Evolutionary conservation across 1,140 invertebrate genomes (phyloP).

Genomic region (Camponotus vicinus): DNA sequence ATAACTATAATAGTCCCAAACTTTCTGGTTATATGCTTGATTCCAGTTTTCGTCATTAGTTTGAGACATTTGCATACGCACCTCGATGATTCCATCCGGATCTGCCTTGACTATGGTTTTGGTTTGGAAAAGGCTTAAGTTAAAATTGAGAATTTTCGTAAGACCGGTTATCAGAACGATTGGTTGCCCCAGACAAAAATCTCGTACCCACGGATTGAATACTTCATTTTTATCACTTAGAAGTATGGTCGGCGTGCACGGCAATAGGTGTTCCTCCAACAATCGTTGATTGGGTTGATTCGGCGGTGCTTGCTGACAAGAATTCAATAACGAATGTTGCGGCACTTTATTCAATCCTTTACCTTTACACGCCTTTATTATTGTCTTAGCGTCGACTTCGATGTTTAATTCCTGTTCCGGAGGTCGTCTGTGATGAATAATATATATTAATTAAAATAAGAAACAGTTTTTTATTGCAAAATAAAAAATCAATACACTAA

Average conservation of each 20-base stretch:
- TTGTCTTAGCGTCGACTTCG: conserved; percentile 90
- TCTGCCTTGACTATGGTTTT: conserved; percentile 99
- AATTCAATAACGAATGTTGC: conserved; percentile 87
- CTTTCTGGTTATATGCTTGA: conserved; percentile 90
- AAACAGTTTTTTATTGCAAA: background rate
- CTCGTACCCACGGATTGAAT: conserved; percentile 97
- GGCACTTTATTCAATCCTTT: conserved; percentile 86
- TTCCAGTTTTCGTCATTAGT: conserved; percentile 98
- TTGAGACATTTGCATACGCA: conserved; percentile 97
- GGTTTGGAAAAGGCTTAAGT: conserved; percentile 99
- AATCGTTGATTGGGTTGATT: conserved; percentile 91
- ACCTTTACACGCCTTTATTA: conserved; percentile 89
- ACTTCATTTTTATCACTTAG: conserved; percentile 99
- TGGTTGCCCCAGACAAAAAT: conserved; percentile 98
- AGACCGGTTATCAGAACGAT: conserved; percentile 98
- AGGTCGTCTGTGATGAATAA: conserved; percentile 87
- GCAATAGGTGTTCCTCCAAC: conserved; percentile 94
- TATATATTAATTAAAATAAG: conserved; percentile 24
- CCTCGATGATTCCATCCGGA: conserved; percentile 98
- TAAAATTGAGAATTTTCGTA: conserved; percentile 96
- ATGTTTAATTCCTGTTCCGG: conserved; percentile 88
- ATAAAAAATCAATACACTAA: background rate
- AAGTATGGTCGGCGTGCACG: conserved; percentile 96
- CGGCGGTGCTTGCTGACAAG: conserved; percentile 88
- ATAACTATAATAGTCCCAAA: conserved; percentile 98